Base-by-base conservation (phyloP, 2,113 vertebrate species). In the Neolamprologus hecqui region DNA sequence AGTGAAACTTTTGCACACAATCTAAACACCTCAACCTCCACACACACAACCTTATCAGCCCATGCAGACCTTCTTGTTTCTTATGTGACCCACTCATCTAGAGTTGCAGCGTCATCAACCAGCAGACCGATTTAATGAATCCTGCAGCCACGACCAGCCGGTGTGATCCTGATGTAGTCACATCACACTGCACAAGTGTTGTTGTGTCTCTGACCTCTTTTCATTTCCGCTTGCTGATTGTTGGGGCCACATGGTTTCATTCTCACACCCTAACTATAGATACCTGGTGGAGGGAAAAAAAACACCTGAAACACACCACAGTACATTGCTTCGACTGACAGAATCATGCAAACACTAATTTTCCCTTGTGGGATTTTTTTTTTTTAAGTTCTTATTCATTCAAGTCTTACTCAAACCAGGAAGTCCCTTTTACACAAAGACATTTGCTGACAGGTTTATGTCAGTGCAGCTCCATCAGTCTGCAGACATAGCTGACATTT, bases 401-500 rank as follows among this genome's bases (percentile, higher is more conserved):
- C 85, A 92, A 84, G 79, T 86, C 57, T 91, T 88, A 89, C 88
- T 91, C 82, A 89, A 93, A 91, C 90, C 90, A 94, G 95, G 93
- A 94, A 94, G 91, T 93, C 19, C 60, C 83, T 83, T 75, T 89
- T 68, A 89, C 42, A 89, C 26, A n/a, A 9, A 82, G 75, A 58
- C 3, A 33, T 80, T 86, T 80, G 81, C 81, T 87, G 49, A 55
- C 55, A 26, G 35, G 14, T 35, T 31, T 84, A 6, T 47, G 5
- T 12, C 21, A 21, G 28, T 21, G 42, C 23, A 51, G 5, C 19
- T 31, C 5, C 31, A n/a, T 79, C 40, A 15, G 35, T 73, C n/a
- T 86, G 82, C 57, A 92, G 73, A 21, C 9, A 15, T 81, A 88
- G 77, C 11, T 31, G 37, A 35, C 23, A n/a, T 11, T 33, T 42